Base-by-base conservation (phyloP, 2,113 vertebrate species). In the Notechis scutatus region DNA sequence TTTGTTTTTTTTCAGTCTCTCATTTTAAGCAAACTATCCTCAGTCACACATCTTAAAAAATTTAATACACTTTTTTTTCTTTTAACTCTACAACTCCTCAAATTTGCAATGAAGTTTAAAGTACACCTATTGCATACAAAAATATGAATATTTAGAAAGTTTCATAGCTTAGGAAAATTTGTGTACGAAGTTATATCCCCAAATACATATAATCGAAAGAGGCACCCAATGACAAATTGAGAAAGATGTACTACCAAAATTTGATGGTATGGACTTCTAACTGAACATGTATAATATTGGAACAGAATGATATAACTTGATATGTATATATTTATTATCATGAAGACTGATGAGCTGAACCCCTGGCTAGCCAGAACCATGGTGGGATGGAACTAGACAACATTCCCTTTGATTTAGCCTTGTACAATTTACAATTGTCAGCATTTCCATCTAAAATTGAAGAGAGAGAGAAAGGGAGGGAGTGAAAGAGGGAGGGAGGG, bases 21-120 rank as follows among this genome's bases (percentile, higher is more conserved):
- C 95, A 97, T 96, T 95, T 97, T 95, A 85, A 90, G 56, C 93
- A 95, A 96, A 90, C 14, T 74, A 15, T 74, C n/a, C 69, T 74
- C n/a, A 74, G 34, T 74, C n/a, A 74, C 69, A 74, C 2, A 20
- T 74, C 69, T 74, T 74, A 74, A n/a, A 74, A 74, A 39, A 15
- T 6, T 18, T 39, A 18, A 74, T 34, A 39, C n/a, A 74, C 69
- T 39, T 39, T 74, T 34, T 69, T 39, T 64, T 42, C 61, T 64
- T 74, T 18, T 18, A 74, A 74, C 15, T 74, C 20, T 74, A 20
- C 69, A 74, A 7, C 14, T 34, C 69, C 69, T 74, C 69, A 34
- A 34, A 74, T 74, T 74, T 69, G 29, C 29, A 69, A 18, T 34
- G 29, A 69, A 34, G 29, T 69, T 69, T 34, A 69, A 69, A 69